Conservation (phyloP, 1,140 invertebrate species). For the Aporrectodea caliginosa region DNA sequence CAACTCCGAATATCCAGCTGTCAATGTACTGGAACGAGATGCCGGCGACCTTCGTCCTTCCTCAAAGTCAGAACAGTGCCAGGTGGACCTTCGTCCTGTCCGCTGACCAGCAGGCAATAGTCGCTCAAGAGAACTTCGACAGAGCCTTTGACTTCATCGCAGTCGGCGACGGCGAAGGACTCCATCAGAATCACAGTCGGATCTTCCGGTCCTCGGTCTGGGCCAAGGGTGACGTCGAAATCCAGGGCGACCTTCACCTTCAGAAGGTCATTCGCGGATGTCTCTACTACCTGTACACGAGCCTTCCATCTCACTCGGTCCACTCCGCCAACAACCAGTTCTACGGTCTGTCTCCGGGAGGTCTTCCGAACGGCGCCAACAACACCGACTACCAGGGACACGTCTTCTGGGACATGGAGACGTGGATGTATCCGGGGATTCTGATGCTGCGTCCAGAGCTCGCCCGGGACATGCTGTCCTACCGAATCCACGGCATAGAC, state of each 20-base stretch:
- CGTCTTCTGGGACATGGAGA: conserved; percentile 17
- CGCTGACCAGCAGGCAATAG: neutral
- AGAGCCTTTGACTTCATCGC: neutral
- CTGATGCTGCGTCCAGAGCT: neutral
- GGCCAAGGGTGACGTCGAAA: neutral
- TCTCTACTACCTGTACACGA: conserved; percentile 8
- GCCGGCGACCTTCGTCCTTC: neutral
- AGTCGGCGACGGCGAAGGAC: neutral
- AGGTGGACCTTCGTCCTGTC: neutral
- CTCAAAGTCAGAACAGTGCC: neutral
- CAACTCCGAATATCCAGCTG: neutral
- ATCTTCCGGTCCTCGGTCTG: neutral
- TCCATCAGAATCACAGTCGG: neutral
- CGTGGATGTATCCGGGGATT: conserved; percentile 18
- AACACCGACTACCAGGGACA: conserved; percentile 12
- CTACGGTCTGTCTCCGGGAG: conserved; percentile 8
- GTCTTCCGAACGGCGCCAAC: neutral
- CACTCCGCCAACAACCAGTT: conserved; percentile 13
- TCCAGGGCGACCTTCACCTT: conserved; percentile 6
- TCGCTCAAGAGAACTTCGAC: neutral
- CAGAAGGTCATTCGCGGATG: conserved; percentile 12
- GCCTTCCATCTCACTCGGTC: neutral
- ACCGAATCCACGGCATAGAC: neutral
- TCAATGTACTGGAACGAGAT: neutral
- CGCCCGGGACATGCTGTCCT: conserved; percentile 10